phyloP scores from a whole-genome alignment of 2,113 vertebrate genomes.

The Semicossyphus pulcher region DNA sequence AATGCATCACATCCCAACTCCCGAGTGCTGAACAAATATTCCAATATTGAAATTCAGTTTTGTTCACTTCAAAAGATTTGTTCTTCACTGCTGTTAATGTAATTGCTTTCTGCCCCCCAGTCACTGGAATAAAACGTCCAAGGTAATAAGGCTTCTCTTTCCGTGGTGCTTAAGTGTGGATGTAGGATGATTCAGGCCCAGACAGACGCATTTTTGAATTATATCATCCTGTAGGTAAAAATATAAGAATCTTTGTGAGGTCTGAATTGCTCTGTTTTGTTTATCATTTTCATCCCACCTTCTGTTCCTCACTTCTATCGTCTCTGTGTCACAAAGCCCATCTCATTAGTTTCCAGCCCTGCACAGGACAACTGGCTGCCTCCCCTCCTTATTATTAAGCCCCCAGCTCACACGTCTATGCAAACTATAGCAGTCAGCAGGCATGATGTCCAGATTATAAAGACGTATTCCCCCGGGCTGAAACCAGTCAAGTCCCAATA shows the following conservation, averaged over 20 bases:
- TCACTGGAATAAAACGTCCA: constrained; percentile 53
- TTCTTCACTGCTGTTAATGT: constrained; percentile 60
- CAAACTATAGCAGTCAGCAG: constrained; percentile 55
- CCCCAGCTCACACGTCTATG: constrained; percentile 35
- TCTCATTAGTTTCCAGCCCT: constrained; percentile 62
- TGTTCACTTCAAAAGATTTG: constrained; percentile 64
- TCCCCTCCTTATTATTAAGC: constrained; percentile 60
- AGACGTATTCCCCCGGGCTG: constrained; percentile 55
- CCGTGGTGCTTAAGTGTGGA: constrained; percentile 13
- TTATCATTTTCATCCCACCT: constrained; percentile 44
- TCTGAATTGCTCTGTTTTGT: constrained; percentile 53
- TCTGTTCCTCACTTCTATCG: constrained; percentile 26
- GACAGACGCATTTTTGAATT: constrained; percentile 42
- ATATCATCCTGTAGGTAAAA: constrained; percentile 40
- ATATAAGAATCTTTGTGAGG: constrained; percentile 39
- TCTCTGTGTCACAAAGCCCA: constrained; percentile 43
- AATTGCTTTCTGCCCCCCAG: constrained; percentile 63
- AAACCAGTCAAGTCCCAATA: constrained; percentile 67
- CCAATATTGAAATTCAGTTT: constrained; percentile 53
- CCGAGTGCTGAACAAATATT: constrained; percentile 33
- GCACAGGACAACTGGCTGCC: constrained; percentile 39
- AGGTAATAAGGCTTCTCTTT: constrained; percentile 48
- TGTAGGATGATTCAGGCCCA: constrained; percentile 26
- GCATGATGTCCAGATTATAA: constrained; percentile 66
- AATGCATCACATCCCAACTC: constrained; percentile 15